Evolutionary conservation across 2,888 invertebrate species (phyloP), one percentile per base, ranked within the genome.

Genomic region (Timema podura): DNA sequence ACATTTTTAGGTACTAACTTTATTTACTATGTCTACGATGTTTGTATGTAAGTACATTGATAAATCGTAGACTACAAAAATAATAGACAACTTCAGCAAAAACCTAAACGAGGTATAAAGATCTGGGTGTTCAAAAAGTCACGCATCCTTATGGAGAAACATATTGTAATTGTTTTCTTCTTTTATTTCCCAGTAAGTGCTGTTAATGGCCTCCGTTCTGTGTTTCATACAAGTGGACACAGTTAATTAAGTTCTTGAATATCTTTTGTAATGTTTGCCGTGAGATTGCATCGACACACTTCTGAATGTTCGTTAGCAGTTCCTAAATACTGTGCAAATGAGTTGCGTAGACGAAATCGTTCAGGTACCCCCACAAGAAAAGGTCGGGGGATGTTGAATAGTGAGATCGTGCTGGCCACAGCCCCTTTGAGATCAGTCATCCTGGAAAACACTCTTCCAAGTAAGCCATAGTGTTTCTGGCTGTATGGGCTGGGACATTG

Each of bases 71-170:
- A n/a, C n/a, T n/a, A n/a, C n/a, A n/a, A n/a, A n/a, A n/a, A n/a
- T n/a, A n/a, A n/a, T n/a, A n/a, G n/a, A n/a, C n/a, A n/a, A n/a
- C n/a, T n/a, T n/a, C n/a, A n/a, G n/a, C n/a, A n/a, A n/a, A n/a
- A n/a, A n/a, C n/a, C n/a, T n/a, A n/a, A 54, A 15, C 54, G n/a
- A 15, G 54, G 15, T 15, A 54, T 6, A 15, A 5, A 54, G n/a
- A 15, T 54, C 15, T 15, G 13, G 5, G 9, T 57, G 57, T 57
- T 57, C 57, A 57, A 57, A 57, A 57, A 57, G 57, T 57, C 57
- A 57, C 15, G 2, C 8, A 57, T 7, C 6, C 11, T 5, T 57
- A 30, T 15, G 6, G 9, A 57, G 30, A 57, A n/a, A n/a, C n/a
- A n/a, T n/a, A n/a, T n/a, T n/a, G n/a, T n/a, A n/a, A n/a, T n/a